phyloP scores from a whole-genome alignment of 35 echinoderm and acorn worm species.

The Heliocidaris erythrogramma region DNA sequence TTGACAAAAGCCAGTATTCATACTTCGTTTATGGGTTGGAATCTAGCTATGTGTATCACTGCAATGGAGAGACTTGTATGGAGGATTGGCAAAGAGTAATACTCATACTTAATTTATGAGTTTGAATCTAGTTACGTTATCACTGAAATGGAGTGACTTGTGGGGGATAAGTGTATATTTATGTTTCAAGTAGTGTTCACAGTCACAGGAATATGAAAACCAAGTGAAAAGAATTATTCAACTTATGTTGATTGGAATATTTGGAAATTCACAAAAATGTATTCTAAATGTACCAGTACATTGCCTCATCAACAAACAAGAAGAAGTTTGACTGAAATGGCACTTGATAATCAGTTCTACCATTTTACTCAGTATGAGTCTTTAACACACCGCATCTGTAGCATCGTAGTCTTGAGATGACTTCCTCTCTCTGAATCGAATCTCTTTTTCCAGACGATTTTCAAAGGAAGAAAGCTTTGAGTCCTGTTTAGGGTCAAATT shows the following conservation, averaged over 20 bases:
- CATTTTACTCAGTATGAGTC: neutral
- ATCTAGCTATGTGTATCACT: neutral
- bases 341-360: neutral
- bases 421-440: constrained; percentile 52
- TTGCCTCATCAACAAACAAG: neutral
- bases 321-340: neutral
- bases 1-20: neutral
- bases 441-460: constrained; percentile 69
- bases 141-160: neutral
- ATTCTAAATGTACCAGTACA: neutral
- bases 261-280: too few species aligned
- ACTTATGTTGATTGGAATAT: neutral
- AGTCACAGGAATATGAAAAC: neutral
- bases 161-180: neutral
- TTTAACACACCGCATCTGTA: constrained; percentile 29
- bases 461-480: constrained; percentile 85
- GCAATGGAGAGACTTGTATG: neutral
- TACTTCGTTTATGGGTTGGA: too few species aligned
- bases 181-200: neutral
- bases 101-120: neutral
- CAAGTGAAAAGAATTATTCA: neutral
- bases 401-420: neutral
- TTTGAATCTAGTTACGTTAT: neutral
- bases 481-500: constrained; percentile 55
- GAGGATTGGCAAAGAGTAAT: neutral